A percentile compares a stretch with the other conserved stretches of the same genome.
Conservation (phyloP, 2,797 vertebrate genomes). For the Sciurus vulgaris region DNA sequence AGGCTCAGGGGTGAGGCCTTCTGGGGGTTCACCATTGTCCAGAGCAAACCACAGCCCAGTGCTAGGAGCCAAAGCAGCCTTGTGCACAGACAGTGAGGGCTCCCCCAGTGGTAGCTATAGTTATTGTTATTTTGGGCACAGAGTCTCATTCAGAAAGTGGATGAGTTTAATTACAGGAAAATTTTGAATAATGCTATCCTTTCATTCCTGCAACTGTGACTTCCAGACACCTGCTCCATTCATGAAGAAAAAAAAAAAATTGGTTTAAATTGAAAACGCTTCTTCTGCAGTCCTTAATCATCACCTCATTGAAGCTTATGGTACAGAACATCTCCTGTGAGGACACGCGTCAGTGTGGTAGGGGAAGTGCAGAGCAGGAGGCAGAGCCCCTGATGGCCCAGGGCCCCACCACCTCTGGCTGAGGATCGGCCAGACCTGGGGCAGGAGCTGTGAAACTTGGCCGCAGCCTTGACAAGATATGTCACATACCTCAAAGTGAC, state of each 20-base stretch:
- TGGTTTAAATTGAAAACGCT: slow-evolving; percentile 61
- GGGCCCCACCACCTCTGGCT: not conserved
- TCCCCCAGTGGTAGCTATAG: not conserved
- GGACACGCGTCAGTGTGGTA: not conserved
- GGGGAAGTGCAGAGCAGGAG: not conserved
- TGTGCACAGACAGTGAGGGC: not conserved
- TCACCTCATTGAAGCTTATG: slow-evolving; percentile 64
- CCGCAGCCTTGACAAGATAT: not conserved
- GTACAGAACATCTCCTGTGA: not conserved
- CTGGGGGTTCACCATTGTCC: not conserved
- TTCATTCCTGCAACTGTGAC: slow-evolving; percentile 68
- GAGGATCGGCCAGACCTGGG: not conserved
- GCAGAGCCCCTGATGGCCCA: not conserved
- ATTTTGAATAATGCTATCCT: slow-evolving; percentile 59
- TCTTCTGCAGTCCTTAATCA: slow-evolving; percentile 72
- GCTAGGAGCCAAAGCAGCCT: not conserved
- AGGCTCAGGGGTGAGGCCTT: not conserved
- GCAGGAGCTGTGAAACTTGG: not conserved
- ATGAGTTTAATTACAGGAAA: slow-evolving; percentile 74
- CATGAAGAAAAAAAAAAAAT: slow-evolving; percentile 50
- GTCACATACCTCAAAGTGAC: not conserved
- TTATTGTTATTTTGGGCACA: slow-evolving; percentile 62
- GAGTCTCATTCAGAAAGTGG: slow-evolving; percentile 70
- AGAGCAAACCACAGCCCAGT: not conserved
- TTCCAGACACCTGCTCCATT: slow-evolving; percentile 84